Evolutionary conservation across 2,888 invertebrate species (phyloP), one percentile per base, ranked within the genome.

Genomic region (Drosophila pseudotalamancana): DNA sequence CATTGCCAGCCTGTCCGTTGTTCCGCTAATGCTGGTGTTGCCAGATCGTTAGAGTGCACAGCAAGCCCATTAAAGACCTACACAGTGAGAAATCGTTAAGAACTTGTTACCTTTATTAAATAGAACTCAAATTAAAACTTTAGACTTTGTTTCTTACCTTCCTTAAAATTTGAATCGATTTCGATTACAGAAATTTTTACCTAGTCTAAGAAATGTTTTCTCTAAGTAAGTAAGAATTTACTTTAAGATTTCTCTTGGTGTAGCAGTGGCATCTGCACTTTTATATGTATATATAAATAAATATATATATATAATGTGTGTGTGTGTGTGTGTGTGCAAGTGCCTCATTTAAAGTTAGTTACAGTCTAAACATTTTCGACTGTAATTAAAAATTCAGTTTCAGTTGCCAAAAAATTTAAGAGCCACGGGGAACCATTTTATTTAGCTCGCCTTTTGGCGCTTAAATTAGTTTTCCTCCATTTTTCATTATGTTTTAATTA

Each of bases 301-400:
- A 25, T 57, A 6, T 40, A 31, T 27, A 29, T 46, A 31, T 46
- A 53, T 55, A 57, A 6, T 25, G 11, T 9, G 25, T 6, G 23
- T 42, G 48, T 50, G 40, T 48, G 55, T 40, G 5, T 19, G n/a
- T 43, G 3, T 51, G 48, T 45, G n/a, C 40, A 18, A 25, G 34
- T 23, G 53, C 53, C 75, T 75, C 72, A 82, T 85, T 74, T 64
- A 67, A 79, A 80, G 80, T 78, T 78, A 46, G 77, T 59, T 83
- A 80, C 70, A 80, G 83, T 83, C 79, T 83, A 46, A 53, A 69
- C 61, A 60, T 64, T 79, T 83, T 70, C 40, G 70, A 56, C 53
- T 57, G 70, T 83, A 86, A 83, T 80, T 86, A 80, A 80, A 80
- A 80, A 83, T 86, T 70, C 80, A 80, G 61, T 73, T 66, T 67